phyloP scores from a whole-genome alignment of 2,797 vertebrate species.

The Heteromormyrus szaboi region DNA sequence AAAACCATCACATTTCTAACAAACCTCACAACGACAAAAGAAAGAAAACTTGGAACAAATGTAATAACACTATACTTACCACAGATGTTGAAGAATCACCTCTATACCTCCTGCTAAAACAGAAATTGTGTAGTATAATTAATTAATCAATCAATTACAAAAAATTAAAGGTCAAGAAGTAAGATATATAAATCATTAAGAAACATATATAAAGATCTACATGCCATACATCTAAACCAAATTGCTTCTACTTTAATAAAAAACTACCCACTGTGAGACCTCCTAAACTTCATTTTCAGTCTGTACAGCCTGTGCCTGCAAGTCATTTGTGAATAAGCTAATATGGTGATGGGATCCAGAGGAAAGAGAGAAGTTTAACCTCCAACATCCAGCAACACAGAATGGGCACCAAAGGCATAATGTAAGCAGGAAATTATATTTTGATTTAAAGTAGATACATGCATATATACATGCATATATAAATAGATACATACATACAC shows the following conservation, averaged over 20 bases:
- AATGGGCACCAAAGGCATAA: not conserved
- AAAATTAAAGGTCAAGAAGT: not conserved
- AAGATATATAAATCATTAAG: not conserved
- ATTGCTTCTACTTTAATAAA: not conserved
- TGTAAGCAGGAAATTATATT: not conserved
- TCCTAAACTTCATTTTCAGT: not conserved
- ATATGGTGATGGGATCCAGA: not conserved
- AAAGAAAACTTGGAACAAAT: not conserved
- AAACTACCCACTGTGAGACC: not conserved
- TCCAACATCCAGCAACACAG: not conserved
- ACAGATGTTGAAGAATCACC: slow-evolving; percentile 26
- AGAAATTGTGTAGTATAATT: not conserved
- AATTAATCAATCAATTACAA: not conserved
- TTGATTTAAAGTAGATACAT: not conserved
- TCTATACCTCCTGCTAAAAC: slow-evolving; percentile 43
- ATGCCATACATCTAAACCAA: not conserved
- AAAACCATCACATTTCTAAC: not conserved
- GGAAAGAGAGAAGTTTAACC: not conserved
- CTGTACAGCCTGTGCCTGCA: not conserved
- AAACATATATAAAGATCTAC: not conserved
- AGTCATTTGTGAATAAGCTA: not conserved
- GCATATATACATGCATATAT: not conserved
- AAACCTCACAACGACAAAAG: not conserved
- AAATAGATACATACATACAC: not conserved
- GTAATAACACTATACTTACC: slow-evolving; percentile 34